These are phyloP conservation scores for Antheraea assamensis DNA, from an alignment of 2,888 invertebrate species.

Conservation along the genomic window DNA sequence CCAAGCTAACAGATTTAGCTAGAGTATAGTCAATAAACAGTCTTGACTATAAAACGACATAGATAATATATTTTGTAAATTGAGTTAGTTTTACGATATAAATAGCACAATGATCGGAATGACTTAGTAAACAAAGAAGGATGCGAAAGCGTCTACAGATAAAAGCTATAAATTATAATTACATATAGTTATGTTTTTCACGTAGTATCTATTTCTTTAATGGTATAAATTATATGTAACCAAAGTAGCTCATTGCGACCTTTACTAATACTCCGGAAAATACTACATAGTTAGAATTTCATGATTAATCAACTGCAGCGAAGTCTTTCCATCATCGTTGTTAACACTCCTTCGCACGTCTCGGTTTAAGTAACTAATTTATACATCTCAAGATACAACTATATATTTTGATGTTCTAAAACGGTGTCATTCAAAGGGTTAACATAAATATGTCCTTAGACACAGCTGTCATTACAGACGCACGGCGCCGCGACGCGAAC, in stretches of 20 bases:
- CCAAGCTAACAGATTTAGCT: background rate
- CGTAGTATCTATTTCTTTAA: background rate
- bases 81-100: background rate
- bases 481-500: slow-evolving; percentile 15
- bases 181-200: background rate
- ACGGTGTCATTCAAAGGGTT: slow-evolving; percentile 54
- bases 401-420: slow-evolving; percentile 16
- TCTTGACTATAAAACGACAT: background rate
- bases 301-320: background rate
- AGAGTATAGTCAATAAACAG: background rate
- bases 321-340: slow-evolving; percentile 8
- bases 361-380: background rate
- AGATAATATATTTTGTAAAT: background rate
- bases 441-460: slow-evolving; percentile 63
- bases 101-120: background rate
- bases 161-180: background rate
- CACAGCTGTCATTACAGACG: slow-evolving; percentile 63
- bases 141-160: too few relatives aligned
- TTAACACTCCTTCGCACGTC: background rate
- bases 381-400: slow-evolving; percentile 16
- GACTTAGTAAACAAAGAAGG: background rate
- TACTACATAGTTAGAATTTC: background rate
- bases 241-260: background rate
- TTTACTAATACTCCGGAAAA: background rate
- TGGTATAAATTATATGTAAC: background rate